Base-by-base conservation (phyloP, 2,113 vertebrate genomes). In the Passer montanus region DNA sequence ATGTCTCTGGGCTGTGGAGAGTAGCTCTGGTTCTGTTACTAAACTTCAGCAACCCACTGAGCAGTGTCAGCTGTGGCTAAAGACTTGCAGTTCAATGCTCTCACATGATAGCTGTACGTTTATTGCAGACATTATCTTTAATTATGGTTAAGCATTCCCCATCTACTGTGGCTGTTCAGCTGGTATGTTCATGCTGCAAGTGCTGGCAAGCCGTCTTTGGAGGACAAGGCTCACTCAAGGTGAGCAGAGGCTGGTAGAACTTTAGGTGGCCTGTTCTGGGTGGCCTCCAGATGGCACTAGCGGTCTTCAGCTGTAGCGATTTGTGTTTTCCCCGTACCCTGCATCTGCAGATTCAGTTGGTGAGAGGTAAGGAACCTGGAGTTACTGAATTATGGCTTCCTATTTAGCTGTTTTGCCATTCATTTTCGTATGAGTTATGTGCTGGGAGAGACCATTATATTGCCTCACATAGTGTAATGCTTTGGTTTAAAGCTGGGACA, bases 241-340 rank as follows among this genome's bases (percentile, higher is more conserved):
- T 35, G 72, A 85, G 58, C 69, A 35, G 50, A 68, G 52, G 27
- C 37, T 58, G 66, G 6, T 12, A 10, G 53, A 41, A 23, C 16
- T 66, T 69, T 6, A 16, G 68, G 30, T 66, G 35, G 43, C 13
- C 22, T 82, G 7, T 56, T 64, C 21, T 66, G 13, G 70, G 3
- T 58, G 59, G 59, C 93, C 97, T 94, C 75, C 73, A 97, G 97
- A 46, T 97, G 97, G 95, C 97, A 92, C 62, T 85, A 74, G 67
- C 39, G 52, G 53, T 41, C 87, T 79, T 59, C 7, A 72, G 26
- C n/a, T 14, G 26, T 31, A 68, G 56, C 7, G 2, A 16, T 58
- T 22, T 62, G 28, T 9, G 0, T 33, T 93, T 89, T 92, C 47
- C 22, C 31, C 3, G 1, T 81, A 27, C 17, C 4, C 26, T 59